Percentiles rank a stretch among this genome's conserved stretches.
phyloP scores from a whole-genome alignment of 2,797 vertebrate species.

The Sebastes nivosus region DNA sequence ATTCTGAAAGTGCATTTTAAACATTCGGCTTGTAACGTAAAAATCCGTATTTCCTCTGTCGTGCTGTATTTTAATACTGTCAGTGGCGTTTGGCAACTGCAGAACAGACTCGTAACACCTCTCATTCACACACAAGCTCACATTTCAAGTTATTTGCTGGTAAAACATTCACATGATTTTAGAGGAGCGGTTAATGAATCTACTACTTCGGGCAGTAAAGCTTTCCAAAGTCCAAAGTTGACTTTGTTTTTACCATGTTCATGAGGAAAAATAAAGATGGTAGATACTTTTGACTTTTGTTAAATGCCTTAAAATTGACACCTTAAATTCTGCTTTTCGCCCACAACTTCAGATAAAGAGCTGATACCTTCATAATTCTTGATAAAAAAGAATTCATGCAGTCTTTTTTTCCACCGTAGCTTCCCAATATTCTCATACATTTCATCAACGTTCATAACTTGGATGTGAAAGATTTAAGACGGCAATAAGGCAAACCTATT shows the following conservation, averaged over 20 bases:
- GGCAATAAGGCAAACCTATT: conserved; percentile 41
- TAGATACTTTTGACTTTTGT: conserved; percentile 9
- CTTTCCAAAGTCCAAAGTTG: conserved; percentile 30
- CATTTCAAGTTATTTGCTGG: conserved; percentile 52
- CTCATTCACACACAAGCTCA: conserved; percentile 34
- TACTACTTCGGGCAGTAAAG: conserved; percentile 38
- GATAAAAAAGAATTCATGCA: neutral
- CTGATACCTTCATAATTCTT: conserved; percentile 10
- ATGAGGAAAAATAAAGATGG: neutral
- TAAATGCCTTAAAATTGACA: too few relatives aligned
- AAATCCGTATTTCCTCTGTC: conserved; percentile 1
- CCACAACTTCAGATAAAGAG: conserved; percentile 31
- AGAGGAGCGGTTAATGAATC: conserved; percentile 36
- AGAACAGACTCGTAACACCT: conserved; percentile 11
- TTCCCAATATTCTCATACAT: conserved; percentile 4
- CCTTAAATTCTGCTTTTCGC: conserved; percentile 8
- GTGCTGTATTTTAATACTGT: conserved; percentile 64
- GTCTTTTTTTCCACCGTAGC: neutral
- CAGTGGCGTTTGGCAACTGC: conserved; percentile 43
- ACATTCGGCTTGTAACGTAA: conserved; percentile 47
- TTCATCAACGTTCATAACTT: neutral
- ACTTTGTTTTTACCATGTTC: conserved; percentile 15
- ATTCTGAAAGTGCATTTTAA: conserved; percentile 72
- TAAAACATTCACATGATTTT: conserved; percentile 65
- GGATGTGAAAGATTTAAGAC: conserved; percentile 7